These are phyloP conservation scores for Andrena chrysosceles DNA, from an alignment of 2,888 invertebrate genomes.

Conservation along the genomic window DNA sequence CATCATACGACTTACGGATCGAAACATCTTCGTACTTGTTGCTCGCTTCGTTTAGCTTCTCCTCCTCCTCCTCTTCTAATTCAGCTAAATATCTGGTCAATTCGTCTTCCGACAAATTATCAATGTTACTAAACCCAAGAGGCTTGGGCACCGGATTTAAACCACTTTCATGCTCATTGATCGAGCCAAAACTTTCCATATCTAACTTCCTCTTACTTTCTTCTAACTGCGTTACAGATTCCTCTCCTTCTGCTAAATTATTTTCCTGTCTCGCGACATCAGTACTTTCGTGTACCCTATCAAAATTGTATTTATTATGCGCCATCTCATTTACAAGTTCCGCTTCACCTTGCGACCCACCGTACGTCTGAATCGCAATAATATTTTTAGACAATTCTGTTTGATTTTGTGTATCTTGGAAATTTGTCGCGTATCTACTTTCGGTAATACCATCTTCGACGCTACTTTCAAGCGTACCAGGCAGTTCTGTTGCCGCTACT, in stretches of 20 bases:
- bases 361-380: conserved; percentile 27
- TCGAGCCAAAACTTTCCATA: conserved; percentile 32
- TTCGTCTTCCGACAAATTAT: conserved; percentile 84
- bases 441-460: conserved; percentile 28
- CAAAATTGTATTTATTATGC: conserved; percentile 28
- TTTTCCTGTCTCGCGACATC: conserved; percentile 58
- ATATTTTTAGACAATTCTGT: conserved; percentile 39
- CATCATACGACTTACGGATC: conserved; percentile 15
- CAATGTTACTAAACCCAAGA: conserved; percentile 78
- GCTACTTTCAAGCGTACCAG: conserved; percentile 8
- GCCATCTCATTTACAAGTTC: conserved; percentile 27
- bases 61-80: conserved; percentile 84
- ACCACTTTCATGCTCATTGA: conserved; percentile 17
- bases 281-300: conserved; percentile 76
- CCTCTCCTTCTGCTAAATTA: conserved; percentile 66
- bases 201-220: conserved; percentile 1
- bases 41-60: conserved; percentile 71
- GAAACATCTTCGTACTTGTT: conserved; percentile 15
- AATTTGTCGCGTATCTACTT: conserved; percentile 10
- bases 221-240: conserved; percentile 71
- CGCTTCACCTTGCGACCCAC: conserved; percentile 12
- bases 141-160: conserved; percentile 60
- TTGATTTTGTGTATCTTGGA: conserved; percentile 9
- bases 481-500: conserved; percentile 1
- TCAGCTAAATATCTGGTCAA: conserved; percentile 84